Evolutionary conservation across 92 coral and sea anemone genomes (phyloP).

Genomic region (Palythoa heliodiscus): DNA sequence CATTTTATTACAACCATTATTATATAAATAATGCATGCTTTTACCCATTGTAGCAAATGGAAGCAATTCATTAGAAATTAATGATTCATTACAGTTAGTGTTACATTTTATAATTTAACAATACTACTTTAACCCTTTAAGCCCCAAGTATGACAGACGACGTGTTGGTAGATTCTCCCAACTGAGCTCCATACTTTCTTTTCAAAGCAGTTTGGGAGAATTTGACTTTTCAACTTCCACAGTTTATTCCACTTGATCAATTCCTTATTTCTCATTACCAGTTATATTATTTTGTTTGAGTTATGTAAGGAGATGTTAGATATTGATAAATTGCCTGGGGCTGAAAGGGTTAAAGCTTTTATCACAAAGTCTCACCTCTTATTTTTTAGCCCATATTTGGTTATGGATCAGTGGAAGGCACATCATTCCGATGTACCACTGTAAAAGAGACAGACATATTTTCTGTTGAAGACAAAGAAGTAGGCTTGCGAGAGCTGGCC

Average conservation of each 20-base stretch:
- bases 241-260: no score
- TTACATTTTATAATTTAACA: background rate
- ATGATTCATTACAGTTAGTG: background rate
- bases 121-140: no score
- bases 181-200: no score
- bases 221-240: no score
- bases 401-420: constrained; percentile 88
- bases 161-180: no score
- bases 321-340: no score
- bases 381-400: constrained; percentile 85
- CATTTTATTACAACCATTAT: background rate
- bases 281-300: no score
- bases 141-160: no score
- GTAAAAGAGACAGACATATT: constrained; percentile 87
- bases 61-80: no score
- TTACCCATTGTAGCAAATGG: background rate
- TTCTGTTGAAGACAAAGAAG: constrained; percentile 94
- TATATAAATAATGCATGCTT: background rate
- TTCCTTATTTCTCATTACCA: no score
- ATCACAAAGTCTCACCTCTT: background rate
- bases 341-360: background rate
- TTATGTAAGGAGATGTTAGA: no score
- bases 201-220: no score
- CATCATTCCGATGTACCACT: constrained; percentile 76
- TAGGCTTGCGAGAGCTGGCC: constrained; percentile 90